Percentiles rank a stretch among this genome's conserved stretches.
Conservation (phyloP, 1,140 invertebrate genomes). For the Psilanteris sp. region DNA sequence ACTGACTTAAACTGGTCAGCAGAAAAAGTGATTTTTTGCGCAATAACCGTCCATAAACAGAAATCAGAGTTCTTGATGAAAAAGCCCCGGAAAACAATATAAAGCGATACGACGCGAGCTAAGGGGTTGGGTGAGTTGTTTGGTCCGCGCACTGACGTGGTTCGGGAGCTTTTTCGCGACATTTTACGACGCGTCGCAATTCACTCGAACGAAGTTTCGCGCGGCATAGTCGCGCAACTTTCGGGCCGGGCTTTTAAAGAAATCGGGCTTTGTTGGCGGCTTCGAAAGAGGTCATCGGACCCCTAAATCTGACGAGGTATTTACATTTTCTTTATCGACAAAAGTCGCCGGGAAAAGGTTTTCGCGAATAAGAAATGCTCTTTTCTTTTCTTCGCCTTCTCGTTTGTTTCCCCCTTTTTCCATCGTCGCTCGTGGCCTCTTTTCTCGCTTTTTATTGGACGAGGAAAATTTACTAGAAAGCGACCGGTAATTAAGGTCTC, state of each 20-base stretch:
- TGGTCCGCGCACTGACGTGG: constrained; percentile 9
- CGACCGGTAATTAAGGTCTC: constrained; percentile 54
- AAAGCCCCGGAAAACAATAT: constrained; percentile 44
- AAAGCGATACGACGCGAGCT: constrained; percentile 12
- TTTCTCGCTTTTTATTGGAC: constrained; percentile 24
- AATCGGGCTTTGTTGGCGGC: constrained; percentile 27
- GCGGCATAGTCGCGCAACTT: constrained; percentile 16
- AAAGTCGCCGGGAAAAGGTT: constrained; percentile 38
- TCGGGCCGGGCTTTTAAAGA: constrained; percentile 24
- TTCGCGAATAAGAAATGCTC: constrained; percentile 7
- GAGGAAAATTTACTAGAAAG: constrained; percentile 47
- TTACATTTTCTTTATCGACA: constrained; percentile 58
- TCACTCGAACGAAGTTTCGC: constrained; percentile 40
- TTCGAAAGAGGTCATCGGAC: constrained; percentile 44
- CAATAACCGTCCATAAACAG: constrained; percentile 33
- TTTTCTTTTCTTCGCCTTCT: not conserved
- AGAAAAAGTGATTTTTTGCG: constrained; percentile 16
- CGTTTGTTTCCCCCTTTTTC: not conserved
- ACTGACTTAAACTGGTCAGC: constrained; percentile 5
- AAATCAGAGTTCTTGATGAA: constrained; percentile 25
- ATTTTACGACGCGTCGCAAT: constrained; percentile 37
- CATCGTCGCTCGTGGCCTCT: not conserved
- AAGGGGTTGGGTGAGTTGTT: constrained; percentile 10
- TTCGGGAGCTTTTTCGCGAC: constrained; percentile 10
- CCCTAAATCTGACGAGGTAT: constrained; percentile 34